Evolutionary conservation across 2,113 vertebrate genomes (phyloP), one percentile per base, ranked within the genome.

Genomic region (Tretioscincus oriximinensis): DNA sequence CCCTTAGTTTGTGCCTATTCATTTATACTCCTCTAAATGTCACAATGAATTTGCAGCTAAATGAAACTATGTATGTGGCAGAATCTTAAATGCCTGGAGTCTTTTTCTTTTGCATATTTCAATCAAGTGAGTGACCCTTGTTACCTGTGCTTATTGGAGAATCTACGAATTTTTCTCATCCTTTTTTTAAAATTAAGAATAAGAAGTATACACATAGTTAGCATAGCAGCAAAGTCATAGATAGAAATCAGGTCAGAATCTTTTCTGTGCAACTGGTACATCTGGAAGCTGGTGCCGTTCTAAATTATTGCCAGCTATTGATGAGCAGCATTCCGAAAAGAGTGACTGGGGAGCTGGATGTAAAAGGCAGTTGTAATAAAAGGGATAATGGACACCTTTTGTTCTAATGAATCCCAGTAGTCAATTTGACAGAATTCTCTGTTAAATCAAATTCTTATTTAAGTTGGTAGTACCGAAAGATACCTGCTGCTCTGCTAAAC

Each of bases 11-110:
- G 16, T 86, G 87, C 7, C 84, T 88, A 67, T 82, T 14, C 0
- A 82, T 87, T 20, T 83, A 31, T 85, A 82, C 86, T 18, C 20
- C 64, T 28, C 49, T 84, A 90, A 88, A 88, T 89, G 89, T 87
- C 87, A 87, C 73, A 80, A 77, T 89, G 66, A 87, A 90, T 93
- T 92, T 90, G 81, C 82, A 87, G 67, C 76, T 90, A 49, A 78
- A 26, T 85, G 83, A 86, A 83, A 51, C 70, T 76, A n/a, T 81
- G 63, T 86, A 14, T 74, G n/a, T 31, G 0, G 5, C 21, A 85
- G 74, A 79, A 77, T 88, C 77, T 85, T 85, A 84, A 88, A 85
- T 90, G 79, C 70, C 64, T 78, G 1, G 31, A 88, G 35, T 16
- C 49, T 20, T 79, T 90, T 80, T 85, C 81, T 67, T 87, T 67